Base-by-base conservation (phyloP, 2,888 invertebrate genomes). In the Chrysomela aeneicollis region DNA sequence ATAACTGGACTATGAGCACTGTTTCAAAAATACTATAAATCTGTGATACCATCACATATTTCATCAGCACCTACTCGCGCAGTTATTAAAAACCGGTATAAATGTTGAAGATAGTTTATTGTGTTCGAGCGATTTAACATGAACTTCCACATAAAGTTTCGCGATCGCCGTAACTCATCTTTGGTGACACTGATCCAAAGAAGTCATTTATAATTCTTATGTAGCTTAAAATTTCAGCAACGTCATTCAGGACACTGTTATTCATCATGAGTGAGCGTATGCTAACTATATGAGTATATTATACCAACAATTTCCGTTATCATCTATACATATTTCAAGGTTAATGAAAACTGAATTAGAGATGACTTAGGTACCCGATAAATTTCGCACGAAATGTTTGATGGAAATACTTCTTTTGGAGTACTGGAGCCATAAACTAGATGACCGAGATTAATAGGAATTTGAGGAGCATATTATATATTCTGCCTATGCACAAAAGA, bases 171-270 rank as follows among this genome's bases (percentile, higher is more conserved):
- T 78, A 77, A 77, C 66, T 79, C 78, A 78, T 64, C 61, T 52
- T 57, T 53, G 59, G 61, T 68, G 79, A 78, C 78, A 71, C 70
- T 79, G 78, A 80, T 79, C 80, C 78, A 68, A 67, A 64, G 73
- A 71, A 69, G 75, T 74, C 74, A 74, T 79, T 76, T 72, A 71
- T 79, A 77, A 79, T 75, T 71, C 70, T 59, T 61, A 63, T 65
- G 72, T 70, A 73, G 76, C 76, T 78, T 78, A 77, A 78, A 77
- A 78, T 78, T 78, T 78, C 79, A 76, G 74, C 76, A 71, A 73
- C 71, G 73, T 73, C 73, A 76, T 77, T 74, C 73, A 73, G 64
- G 65, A 65, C 66, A 64, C 12, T 65, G 66, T 74, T 67, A 77
- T 78, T 76, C 74, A 78, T 78, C 78, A 78, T 68, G 70, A 71